These are phyloP conservation scores for Cinara cedri DNA, from an alignment of 2,888 invertebrate species.

Conservation along the genomic window DNA sequence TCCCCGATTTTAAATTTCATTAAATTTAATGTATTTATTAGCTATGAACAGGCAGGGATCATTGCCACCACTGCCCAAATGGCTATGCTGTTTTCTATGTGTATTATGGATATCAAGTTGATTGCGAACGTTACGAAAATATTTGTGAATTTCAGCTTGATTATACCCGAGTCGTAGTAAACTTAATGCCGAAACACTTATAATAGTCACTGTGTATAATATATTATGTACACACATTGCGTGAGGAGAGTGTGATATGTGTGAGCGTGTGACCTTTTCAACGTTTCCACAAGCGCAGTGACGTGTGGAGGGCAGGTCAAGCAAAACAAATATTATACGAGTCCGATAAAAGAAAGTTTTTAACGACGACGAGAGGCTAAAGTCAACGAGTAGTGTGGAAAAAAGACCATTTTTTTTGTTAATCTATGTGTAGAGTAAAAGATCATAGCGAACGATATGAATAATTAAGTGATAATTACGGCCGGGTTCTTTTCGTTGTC, in stretches of 20 bases:
- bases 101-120: no score
- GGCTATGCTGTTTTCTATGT: no score
- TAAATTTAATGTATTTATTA: no score
- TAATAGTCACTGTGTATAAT: no score
- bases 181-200: not conserved
- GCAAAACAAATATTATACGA: not conserved
- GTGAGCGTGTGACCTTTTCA: slow-evolving; percentile 16
- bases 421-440: slow-evolving; percentile 39
- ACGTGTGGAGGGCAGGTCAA: no score
- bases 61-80: no score
- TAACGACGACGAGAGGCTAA: slow-evolving; percentile 13
- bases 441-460: slow-evolving; percentile 53
- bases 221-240: no score
- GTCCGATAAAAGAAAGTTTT: slow-evolving; percentile 20
- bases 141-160: not conserved
- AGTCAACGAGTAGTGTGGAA: slow-evolving; percentile 7
- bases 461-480: slow-evolving; percentile 55
- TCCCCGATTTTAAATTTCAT: no score
- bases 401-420: slow-evolving; percentile 30
- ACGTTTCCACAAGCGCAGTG: not conserved
- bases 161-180: not conserved
- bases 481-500: slow-evolving; percentile 24
- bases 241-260: not conserved
- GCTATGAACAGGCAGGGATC: no score
- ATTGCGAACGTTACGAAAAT: no score